These are phyloP conservation scores for Yponomeuta evonymella DNA, from an alignment of 2,888 invertebrate species.

Conservation along the genomic window DNA sequence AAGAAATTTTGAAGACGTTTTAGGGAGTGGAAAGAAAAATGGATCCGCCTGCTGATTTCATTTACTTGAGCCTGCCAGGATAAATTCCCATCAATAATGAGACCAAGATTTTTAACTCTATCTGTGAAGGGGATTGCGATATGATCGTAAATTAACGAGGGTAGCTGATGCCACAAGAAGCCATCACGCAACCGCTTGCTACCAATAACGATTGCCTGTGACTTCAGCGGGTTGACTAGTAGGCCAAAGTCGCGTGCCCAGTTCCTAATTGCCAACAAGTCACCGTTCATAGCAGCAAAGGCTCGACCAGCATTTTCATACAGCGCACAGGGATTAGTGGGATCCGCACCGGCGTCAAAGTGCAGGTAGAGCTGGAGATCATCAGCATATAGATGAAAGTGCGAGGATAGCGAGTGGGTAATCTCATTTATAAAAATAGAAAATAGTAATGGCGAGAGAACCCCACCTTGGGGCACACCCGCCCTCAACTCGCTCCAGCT, in stretches of 20 bases:
- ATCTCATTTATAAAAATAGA: conserved; percentile 14
- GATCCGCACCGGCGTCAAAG: not conserved
- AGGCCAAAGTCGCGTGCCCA: conserved; percentile 1
- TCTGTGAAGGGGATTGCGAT: too few species aligned
- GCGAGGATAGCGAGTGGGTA: not conserved
- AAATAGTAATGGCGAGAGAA: conserved; percentile 16
- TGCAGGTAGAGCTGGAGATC: conserved; percentile 15
- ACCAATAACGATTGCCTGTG: conserved; percentile 7
- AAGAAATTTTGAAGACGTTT: conserved; percentile 14
- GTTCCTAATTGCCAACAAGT: not conserved
- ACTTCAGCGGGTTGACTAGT: conserved; percentile 3
- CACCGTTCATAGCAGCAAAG: not conserved
- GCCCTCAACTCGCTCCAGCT: conserved; percentile 13
- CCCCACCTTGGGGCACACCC: conserved; percentile 15
- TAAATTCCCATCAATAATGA: conserved; percentile 8
- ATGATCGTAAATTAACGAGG: too few species aligned
- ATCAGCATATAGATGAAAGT: conserved; percentile 16
- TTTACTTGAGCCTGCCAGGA: conserved; percentile 12
- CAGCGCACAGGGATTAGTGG: not conserved
- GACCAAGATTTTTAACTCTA: conserved; percentile 14
- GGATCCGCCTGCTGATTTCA: conserved; percentile 3
- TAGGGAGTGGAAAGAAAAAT: conserved; percentile 11
- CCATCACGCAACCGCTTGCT: not conserved
- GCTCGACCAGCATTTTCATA: not conserved
- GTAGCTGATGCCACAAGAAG: not conserved